Percentiles rank a stretch among this genome's conserved stretches.
Evolutionary conservation across 35 echinoderm and acorn worm genomes (phyloP).

Genomic region (Patiria miniata): DNA sequence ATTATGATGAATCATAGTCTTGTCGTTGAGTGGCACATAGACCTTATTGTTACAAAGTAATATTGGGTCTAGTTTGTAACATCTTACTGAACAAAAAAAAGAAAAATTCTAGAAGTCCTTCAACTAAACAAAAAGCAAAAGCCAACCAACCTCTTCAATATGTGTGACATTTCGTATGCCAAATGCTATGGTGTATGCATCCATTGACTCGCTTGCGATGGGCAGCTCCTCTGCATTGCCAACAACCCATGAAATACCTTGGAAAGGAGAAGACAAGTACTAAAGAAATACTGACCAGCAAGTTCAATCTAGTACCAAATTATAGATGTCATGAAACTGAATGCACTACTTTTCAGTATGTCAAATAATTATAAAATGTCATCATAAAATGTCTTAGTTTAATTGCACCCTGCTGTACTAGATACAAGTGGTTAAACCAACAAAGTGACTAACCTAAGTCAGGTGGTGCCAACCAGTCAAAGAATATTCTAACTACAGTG

Average conservation of each 20-base stretch:
- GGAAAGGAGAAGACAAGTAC: background rate
- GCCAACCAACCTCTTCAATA: slow-evolving; percentile 66
- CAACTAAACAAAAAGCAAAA: background rate
- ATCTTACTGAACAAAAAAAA: background rate
- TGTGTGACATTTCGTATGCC: slow-evolving; percentile 98
- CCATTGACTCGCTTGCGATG: slow-evolving; percentile 70
- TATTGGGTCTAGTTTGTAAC: too few species aligned
- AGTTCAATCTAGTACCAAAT: background rate
- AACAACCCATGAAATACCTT: slow-evolving; percentile 85
- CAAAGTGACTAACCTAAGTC: too few species aligned
- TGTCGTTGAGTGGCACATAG: too few species aligned
- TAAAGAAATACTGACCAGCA: background rate
- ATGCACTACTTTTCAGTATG: too few species aligned
- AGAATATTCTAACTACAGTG: too few species aligned
- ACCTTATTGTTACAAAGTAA: too few species aligned
- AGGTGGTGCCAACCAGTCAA: too few species aligned
- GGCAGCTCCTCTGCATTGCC: slow-evolving; percentile 93
- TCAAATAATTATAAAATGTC: too few species aligned
- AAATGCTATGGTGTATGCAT: slow-evolving; percentile 98
- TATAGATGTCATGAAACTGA: background rate
- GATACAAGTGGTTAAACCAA: too few species aligned
- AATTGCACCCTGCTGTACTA: too few species aligned
- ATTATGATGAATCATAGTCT: too few species aligned
- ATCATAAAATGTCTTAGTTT: too few species aligned
- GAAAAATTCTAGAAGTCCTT: background rate